Base-by-base conservation (phyloP, 2,113 vertebrate species). In the Hepsetus odoe region DNA sequence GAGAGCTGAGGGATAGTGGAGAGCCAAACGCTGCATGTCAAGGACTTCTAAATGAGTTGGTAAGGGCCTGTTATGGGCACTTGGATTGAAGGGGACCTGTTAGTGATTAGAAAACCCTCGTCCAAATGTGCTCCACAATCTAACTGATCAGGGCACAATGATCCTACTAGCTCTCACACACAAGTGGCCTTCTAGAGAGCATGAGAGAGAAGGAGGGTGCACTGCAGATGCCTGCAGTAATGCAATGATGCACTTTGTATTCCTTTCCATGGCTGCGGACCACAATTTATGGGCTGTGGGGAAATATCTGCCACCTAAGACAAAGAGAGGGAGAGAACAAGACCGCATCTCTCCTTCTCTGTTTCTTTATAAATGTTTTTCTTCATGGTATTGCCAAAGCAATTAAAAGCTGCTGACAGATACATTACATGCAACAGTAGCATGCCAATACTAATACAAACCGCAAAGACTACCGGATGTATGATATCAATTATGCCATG, bases 1-100 rank as follows among this genome's bases (percentile, higher is more conserved):
- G 44, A 20, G 32, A 30, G 32, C 28, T 20, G 9, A 8, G 59
- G 44, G 42, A 38, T 22, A 49, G 42, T 28, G 44, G 61, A 58
- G 40, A 26, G 35, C 12, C 69, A 53, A 59, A 33, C n/a, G 5
- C 11, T 28, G 26, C 24, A 11, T n/a, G 32, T 33, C 28, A 49
- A 55, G 71, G 30, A 46, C 72, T 53, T 72, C 32, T 74, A 72
- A 68, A 53, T 72, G 51, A 61, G 30, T 62, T 26, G 59, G 55
- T 62, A 51, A 69, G 46, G 55, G 42, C 24, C 32, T 76, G 58
- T 81, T 70, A 62, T 79, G 56, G 55, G 32, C 46, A 46, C 42
- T 75, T 14, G 1, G 51, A 59, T 71, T 72, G 26, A 40, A 68
- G 46, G 51, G 18, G 49, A 59, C 35, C 26, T 32, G 33, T 33